Evolutionary conservation across 1,140 invertebrate species (phyloP).

Genomic region (Hyphantria cunea): DNA sequence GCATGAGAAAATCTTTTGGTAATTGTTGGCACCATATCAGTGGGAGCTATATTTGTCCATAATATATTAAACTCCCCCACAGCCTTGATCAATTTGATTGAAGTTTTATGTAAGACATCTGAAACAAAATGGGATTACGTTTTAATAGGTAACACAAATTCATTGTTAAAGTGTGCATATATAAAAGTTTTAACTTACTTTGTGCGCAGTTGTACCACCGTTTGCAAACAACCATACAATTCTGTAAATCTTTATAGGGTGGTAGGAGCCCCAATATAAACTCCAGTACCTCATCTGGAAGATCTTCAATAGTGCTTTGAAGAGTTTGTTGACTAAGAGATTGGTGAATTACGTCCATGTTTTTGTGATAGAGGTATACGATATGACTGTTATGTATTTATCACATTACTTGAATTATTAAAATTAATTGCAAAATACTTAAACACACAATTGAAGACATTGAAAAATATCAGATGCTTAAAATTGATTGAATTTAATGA

Average conservation of each 20-base stretch:
- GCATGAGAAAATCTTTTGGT: conserved; percentile 96
- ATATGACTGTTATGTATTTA: conserved; percentile 1
- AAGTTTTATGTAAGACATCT: conserved; percentile 88
- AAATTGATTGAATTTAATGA: conserved; percentile 29
- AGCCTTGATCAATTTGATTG: conserved; percentile 86
- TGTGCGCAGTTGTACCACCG: conserved; percentile 91
- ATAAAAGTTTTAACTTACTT: conserved; percentile 83
- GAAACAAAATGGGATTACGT: conserved; percentile 49
- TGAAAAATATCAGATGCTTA: conserved; percentile 18
- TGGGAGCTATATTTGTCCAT: conserved; percentile 84
- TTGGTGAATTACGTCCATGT: conserved; percentile 63
- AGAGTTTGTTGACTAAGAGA: conserved; percentile 54
- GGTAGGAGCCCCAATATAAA: conserved; percentile 94
- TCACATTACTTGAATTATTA: conserved; percentile 23
- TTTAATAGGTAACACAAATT: too few species aligned
- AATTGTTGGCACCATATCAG: conserved; percentile 86
- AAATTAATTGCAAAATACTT: conserved; percentile 8
- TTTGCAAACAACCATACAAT: conserved; percentile 92
- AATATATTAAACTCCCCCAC: conserved; percentile 86
- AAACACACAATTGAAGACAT: conserved; percentile 16
- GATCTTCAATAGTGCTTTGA: conserved; percentile 83
- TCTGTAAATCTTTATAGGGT: conserved; percentile 94
- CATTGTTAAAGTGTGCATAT: neutral
- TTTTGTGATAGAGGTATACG: conserved; percentile 27
- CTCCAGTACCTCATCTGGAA: conserved; percentile 96